Conservation (phyloP, 2,888 invertebrate species). For the Trichopria drosophilae region DNA sequence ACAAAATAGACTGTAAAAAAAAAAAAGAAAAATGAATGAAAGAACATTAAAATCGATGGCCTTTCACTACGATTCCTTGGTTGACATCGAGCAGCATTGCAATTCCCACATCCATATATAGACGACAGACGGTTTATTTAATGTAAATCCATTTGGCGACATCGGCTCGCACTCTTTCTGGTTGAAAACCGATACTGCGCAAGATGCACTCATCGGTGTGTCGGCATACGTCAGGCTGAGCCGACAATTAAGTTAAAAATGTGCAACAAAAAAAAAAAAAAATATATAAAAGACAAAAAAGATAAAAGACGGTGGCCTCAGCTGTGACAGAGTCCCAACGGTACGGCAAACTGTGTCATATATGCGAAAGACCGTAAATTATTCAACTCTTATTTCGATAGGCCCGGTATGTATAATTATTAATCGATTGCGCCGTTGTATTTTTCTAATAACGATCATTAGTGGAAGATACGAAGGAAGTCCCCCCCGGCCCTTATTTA, state of each 20-base stretch:
- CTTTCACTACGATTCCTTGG: constrained; percentile 56
- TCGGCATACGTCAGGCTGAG: too few relatives aligned
- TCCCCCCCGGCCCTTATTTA: constrained; percentile 23
- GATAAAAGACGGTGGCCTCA: too few relatives aligned
- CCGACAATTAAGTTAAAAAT: too few relatives aligned
- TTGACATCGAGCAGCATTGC: constrained; percentile 53
- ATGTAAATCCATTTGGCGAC: constrained; percentile 48
- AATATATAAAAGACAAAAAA: too few relatives aligned
- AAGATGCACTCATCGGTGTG: constrained; percentile 32
- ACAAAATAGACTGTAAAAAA: constrained; percentile 56
- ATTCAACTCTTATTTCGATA: constrained; percentile 31
- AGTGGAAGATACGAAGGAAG: constrained; percentile 17
- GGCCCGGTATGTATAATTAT: constrained; percentile 32
- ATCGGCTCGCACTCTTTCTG: constrained; percentile 45
- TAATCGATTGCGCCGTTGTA: constrained; percentile 34
- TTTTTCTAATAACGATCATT: constrained; percentile 34
- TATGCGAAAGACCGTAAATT: too few relatives aligned
- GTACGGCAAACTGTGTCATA: too few relatives aligned
- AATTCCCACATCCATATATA: constrained; percentile 37
- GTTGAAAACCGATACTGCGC: constrained; percentile 35
- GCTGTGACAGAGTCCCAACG: too few relatives aligned
- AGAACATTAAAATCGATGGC: constrained; percentile 56
- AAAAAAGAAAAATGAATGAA: constrained; percentile 52
- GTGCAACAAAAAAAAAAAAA: too few relatives aligned
- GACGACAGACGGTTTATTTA: constrained; percentile 31